Evolutionary conservation across 2,797 vertebrate genomes (phyloP).

Genomic region (Capromys pilorides): DNA sequence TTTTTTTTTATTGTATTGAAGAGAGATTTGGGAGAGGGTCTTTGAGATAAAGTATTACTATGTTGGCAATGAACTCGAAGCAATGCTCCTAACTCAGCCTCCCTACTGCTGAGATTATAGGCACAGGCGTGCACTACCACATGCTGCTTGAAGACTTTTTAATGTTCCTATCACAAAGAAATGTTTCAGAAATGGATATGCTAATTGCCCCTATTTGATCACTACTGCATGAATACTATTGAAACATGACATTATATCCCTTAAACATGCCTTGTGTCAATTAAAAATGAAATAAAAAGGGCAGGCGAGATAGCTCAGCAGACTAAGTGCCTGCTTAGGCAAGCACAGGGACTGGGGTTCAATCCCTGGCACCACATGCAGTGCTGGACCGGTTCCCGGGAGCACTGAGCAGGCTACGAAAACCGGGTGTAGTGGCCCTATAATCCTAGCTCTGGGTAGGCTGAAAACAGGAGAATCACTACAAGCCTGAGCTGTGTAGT

Average conservation of each 20-base stretch:
- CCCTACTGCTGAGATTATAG: neutral
- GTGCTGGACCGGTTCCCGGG: too few species aligned
- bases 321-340: too few species aligned
- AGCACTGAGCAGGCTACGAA: too few species aligned
- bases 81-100: neutral
- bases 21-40: neutral
- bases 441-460: too few species aligned
- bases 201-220: neutral
- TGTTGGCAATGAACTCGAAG: neutral
- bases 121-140: neutral
- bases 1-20: neutral
- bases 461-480: too few species aligned
- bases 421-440: too few species aligned
- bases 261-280: neutral
- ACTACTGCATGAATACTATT: neutral
- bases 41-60: neutral
- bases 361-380: too few species aligned
- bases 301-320: too few species aligned
- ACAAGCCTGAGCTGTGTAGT: too few species aligned
- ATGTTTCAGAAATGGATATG: neutral
- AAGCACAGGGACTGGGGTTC: too few species aligned
- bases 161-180: neutral
- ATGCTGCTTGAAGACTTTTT: neutral
- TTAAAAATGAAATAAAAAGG: neutral
- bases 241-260: neutral